Evolutionary conservation across 2,113 vertebrate genomes (phyloP).

Genomic region (Dipodomys stephensi): DNA sequence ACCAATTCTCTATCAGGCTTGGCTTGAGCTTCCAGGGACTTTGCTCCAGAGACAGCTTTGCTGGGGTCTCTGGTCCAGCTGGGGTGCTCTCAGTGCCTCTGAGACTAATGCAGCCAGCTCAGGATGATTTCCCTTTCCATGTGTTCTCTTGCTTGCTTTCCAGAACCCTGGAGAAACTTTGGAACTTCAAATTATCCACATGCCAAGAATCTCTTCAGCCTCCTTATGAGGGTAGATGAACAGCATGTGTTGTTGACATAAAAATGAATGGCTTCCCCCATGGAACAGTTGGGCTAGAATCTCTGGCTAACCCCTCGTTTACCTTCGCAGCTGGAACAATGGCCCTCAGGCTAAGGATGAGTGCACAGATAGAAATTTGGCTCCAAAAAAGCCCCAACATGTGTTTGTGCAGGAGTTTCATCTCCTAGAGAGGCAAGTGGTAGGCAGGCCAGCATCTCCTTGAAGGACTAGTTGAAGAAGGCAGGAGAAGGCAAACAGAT

Average conservation of each 20-base stretch:
- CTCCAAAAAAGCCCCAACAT: conserved; percentile 18
- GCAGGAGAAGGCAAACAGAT: not conserved
- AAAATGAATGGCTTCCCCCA: conserved; percentile 46
- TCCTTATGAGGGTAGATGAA: conserved; percentile 51
- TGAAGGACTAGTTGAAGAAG: not conserved
- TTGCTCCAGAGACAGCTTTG: not conserved
- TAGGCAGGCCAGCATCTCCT: not conserved
- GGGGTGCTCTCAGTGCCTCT: not conserved
- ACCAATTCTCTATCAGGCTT: not conserved
- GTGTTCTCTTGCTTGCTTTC: not conserved
- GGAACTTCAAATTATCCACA: conserved; percentile 43
- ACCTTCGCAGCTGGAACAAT: conserved; percentile 64
- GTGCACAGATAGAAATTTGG: conserved; percentile 8
- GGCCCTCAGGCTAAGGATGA: not conserved
- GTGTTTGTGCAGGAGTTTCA: conserved; percentile 4
- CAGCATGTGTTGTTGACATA: conserved; percentile 70
- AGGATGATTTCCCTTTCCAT: not conserved
- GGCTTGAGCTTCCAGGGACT: not conserved
- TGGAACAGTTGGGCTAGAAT: not conserved
- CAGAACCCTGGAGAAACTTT: conserved; percentile 44
- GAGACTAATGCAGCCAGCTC: not conserved
- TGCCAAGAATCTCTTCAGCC: conserved; percentile 51
- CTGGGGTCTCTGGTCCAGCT: not conserved
- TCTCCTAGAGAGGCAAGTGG: conserved; percentile 36
- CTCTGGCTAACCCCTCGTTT: conserved; percentile 59